A percentile compares a stretch with the other conserved stretches of the same genome.
Evolutionary conservation across 2,888 invertebrate species (phyloP).

Genomic region (Myopa tessellatipennis): DNA sequence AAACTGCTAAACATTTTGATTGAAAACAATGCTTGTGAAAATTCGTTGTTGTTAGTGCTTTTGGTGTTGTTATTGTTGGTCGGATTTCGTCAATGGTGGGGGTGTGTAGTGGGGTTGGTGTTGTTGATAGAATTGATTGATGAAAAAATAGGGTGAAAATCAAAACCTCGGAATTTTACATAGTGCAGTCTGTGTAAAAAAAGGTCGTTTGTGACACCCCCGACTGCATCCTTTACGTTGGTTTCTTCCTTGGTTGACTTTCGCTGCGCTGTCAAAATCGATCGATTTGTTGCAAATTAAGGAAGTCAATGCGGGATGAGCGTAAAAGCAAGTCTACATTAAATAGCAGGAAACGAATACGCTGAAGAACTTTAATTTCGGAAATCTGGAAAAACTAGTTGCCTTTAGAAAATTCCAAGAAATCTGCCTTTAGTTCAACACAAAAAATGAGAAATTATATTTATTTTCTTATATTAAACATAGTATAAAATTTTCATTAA

Average conservation of each 20-base stretch:
- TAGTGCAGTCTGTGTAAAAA: no score
- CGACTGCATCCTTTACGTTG: conserved; percentile 44
- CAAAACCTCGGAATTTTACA: conserved; percentile 42
- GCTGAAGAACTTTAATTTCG: not conserved
- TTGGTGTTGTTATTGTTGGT: conserved; percentile 11
- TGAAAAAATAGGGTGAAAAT: conserved; percentile 19
- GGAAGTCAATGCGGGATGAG: conserved; percentile 41
- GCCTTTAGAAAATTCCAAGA: not conserved
- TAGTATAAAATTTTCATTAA: no score
- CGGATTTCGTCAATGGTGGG: conserved; percentile 12
- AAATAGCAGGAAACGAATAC: not conserved
- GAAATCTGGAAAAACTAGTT: conserved; percentile 16
- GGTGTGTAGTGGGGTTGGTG: not conserved
- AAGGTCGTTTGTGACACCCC: conserved; percentile 30
- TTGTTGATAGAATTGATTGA: not conserved
- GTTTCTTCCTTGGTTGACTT: conserved; percentile 21
- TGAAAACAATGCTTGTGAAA: conserved; percentile 33
- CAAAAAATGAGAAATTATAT: no score
- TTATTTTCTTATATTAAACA: no score
- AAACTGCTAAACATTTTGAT: conserved; percentile 20
- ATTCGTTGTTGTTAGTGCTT: conserved; percentile 6
- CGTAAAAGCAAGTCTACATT: conserved; percentile 16
- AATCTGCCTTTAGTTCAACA: no score
- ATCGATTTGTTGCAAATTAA: conserved; percentile 56
- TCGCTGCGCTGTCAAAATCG: conserved; percentile 54